Conservation (phyloP, 2,113 vertebrate species). For the Malurus melanocephalus region DNA sequence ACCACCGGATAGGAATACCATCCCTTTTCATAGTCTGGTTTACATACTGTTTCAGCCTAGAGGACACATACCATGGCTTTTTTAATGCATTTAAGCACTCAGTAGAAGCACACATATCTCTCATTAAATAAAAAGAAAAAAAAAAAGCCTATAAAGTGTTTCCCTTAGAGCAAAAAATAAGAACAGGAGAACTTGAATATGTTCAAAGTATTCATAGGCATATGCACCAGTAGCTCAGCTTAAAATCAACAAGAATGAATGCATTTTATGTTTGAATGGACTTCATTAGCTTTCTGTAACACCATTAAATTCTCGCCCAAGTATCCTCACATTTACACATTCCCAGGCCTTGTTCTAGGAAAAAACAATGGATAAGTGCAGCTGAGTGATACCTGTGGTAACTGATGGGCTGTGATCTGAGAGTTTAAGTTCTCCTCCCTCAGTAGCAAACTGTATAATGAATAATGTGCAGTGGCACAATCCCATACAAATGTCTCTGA, state of each 20-base stretch:
- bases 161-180: slow-evolving; percentile 9
- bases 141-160: background rate
- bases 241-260: background rate
- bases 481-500: background rate
- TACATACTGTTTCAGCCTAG: background rate
- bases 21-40: background rate
- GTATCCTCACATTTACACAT: background rate
- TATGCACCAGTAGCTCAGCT: background rate
- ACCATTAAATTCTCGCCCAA: background rate
- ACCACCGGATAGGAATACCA: background rate
- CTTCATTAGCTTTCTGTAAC: background rate
- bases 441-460: background rate
- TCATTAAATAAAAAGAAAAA: background rate
- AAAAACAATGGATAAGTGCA: background rate
- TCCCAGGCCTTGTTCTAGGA: background rate
- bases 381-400: background rate
- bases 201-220: background rate
- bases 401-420: background rate
- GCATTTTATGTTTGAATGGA: background rate
- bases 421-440: background rate
- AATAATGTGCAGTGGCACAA: background rate
- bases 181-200: background rate
- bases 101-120: background rate
- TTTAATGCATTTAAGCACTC: background rate
- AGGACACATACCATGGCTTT: background rate